Conservation (phyloP, 2,888 invertebrate species). For the Yponomeuta malinellus region DNA sequence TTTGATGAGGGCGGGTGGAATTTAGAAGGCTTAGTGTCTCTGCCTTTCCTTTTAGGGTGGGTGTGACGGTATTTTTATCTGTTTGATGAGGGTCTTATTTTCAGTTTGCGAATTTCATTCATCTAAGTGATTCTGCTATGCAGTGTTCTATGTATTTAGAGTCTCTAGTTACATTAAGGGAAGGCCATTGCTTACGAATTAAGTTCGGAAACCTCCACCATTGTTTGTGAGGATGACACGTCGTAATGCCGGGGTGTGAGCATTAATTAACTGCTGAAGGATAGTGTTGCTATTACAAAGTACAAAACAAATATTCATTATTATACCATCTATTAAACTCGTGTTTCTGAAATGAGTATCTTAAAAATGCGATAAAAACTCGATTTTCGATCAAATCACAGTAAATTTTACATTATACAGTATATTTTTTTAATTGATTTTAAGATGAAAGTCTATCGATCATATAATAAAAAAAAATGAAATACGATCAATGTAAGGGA, state of each 20-base stretch:
- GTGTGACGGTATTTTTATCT: not conserved
- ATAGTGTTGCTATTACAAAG: conserved; percentile 18
- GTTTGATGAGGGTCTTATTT: not conserved
- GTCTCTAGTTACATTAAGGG: conserved; percentile 24
- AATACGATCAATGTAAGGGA: too few relatives aligned
- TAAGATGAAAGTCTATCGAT: too few relatives aligned
- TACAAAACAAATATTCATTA: not conserved
- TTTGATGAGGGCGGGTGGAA: not conserved
- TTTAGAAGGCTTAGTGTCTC: not conserved
- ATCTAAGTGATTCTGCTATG: conserved; percentile 25
- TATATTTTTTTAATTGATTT: too few relatives aligned
- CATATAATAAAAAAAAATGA: too few relatives aligned
- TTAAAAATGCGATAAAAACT: too few relatives aligned
- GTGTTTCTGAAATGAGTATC: too few relatives aligned
- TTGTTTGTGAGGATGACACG: conserved; percentile 7
- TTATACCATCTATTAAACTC: too few relatives aligned
- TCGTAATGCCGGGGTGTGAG: conserved; percentile 1
- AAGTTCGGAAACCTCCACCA: conserved; percentile 22
- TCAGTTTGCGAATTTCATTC: conserved; percentile 23
- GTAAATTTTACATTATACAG: too few relatives aligned
- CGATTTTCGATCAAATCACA: too few relatives aligned
- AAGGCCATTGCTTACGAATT: conserved; percentile 23
- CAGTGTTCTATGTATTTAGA: conserved; percentile 6
- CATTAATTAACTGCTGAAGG: not conserved
- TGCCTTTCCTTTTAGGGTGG: not conserved